phyloP scores from a whole-genome alignment of 1,140 invertebrate species.

The Drosophila burlai region DNA sequence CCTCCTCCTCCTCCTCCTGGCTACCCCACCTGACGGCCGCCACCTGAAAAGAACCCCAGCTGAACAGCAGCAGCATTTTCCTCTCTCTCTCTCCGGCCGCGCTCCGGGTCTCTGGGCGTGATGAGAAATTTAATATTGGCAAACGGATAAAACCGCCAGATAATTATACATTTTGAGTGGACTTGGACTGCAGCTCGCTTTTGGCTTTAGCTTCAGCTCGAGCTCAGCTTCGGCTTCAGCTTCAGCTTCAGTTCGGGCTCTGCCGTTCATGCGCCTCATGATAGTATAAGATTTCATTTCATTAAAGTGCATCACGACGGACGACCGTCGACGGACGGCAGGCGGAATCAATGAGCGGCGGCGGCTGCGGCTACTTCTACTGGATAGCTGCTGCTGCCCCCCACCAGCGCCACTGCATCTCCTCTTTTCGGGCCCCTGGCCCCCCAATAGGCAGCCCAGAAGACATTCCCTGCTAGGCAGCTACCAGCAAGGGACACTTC shows the following conservation, averaged over 20 bases:
- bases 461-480: conserved; percentile 40
- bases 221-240: conserved; percentile 9
- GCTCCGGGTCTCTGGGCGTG: conserved; percentile 78
- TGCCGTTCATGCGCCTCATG: conserved; percentile 74
- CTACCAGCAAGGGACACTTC: conserved; percentile 36
- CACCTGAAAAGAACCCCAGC: conserved; percentile 33
- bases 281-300: conserved; percentile 84
- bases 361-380: conserved; percentile 31
- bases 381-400: conserved; percentile 48
- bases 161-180: conserved; percentile 84
- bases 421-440: not conserved
- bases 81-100: conserved; percentile 34
- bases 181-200: conserved; percentile 39
- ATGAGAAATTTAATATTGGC: conserved; percentile 84
- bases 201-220: conserved; percentile 18
- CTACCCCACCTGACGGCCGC: conserved; percentile 18
- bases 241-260: conserved; percentile 31
- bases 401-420: not conserved
- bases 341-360: conserved; percentile 77
- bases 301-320: conserved; percentile 83
- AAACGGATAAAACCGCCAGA: conserved; percentile 83
- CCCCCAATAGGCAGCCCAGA: conserved; percentile 18
- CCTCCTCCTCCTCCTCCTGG: conserved; percentile 22
- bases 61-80: conserved; percentile 33
- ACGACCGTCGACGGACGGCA: conserved; percentile 57